Evolutionary conservation across 2,888 invertebrate species (phyloP), one percentile per base, ranked within the genome.

Genomic region (Periphyllus acericola): DNA sequence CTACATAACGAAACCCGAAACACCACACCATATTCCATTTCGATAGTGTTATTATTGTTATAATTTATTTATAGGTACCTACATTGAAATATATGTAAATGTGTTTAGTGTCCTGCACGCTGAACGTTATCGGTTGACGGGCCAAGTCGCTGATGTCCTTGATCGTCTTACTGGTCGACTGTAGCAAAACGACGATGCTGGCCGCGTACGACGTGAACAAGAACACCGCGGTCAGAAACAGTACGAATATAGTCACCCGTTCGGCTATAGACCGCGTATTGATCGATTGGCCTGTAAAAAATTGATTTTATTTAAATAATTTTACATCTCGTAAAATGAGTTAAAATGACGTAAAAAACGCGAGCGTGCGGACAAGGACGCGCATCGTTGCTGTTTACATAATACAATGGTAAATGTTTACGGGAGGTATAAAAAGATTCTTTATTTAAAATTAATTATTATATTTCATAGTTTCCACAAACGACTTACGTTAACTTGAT

Each of bases 201-300:
- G 95, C 95, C 0, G 95, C 94, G 90, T 95, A 96, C 0, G 95
- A 95, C 0, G 95, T 94, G 91, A 95, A 95, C 0, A 96, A 92
- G 90, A 95, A 95, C 92, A 95, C 93, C 6, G 94, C 91, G 0
- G 94, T 92, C 9, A 95, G 91, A 90, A 95, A 94, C 0, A 94
- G 92, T 72, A 94, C 92, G 85, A 95, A 91, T 90, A 94, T 93
- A 3, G 95, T 94, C 32, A 95, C 93, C 60, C 95, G 93, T 0
- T 92, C 92, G 0, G 94, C 93, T 74, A 92, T 90, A 90, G 93
- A 75, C 21, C n/a, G 32, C 3, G 32, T 32, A 5, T 36, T 32
- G 25, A 25, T 32, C 25, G 60, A 83, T 1, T 40, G 8, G 25
- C 75, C 83, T 83, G 83, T 3, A 8, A 25, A 83, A 46, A n/a